These are phyloP conservation scores for Bicyclus anynana DNA, from an alignment of 1,140 invertebrate genomes.

Conservation along the genomic window DNA sequence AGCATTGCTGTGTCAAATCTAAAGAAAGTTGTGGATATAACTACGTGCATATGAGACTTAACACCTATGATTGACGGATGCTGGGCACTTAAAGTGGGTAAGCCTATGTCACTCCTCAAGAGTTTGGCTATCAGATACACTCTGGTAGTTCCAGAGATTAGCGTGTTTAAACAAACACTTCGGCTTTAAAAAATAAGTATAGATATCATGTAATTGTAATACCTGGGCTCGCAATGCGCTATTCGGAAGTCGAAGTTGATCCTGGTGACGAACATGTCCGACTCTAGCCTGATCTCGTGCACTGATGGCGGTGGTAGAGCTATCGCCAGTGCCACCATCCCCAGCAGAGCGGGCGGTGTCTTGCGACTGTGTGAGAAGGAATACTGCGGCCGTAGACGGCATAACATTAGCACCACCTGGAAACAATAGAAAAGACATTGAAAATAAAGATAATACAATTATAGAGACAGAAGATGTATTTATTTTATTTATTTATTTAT, in stretches of 20 bases:
- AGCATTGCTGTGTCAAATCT: too few species aligned
- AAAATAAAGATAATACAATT: not conserved
- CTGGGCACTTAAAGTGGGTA: too few species aligned
- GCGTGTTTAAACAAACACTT: too few species aligned
- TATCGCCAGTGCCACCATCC: constrained; percentile 96
- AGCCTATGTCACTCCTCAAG: too few species aligned
- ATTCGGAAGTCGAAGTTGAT: constrained; percentile 97
- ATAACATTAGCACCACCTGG: constrained; percentile 95
- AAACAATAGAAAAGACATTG: constrained; percentile 38
- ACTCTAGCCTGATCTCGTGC: constrained; percentile 96
- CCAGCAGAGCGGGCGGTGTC: constrained; percentile 89
- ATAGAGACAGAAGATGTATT: not conserved
- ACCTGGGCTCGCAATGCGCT: constrained; percentile 98
- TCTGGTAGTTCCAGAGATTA: too few species aligned
- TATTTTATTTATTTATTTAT: too few species aligned
- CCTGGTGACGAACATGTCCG: constrained; percentile 97
- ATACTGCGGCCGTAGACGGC: constrained; percentile 93
- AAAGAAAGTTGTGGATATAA: too few species aligned
- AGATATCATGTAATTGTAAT: constrained; percentile 29
- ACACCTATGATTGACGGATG: too few species aligned
- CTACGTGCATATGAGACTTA: too few species aligned
- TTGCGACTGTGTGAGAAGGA: constrained; percentile 93
- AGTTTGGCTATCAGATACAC: too few species aligned
- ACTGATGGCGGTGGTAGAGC: constrained; percentile 96
- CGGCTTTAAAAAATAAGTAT: too few species aligned